Evolutionary conservation across 1,140 invertebrate genomes (phyloP), one percentile per base, ranked within the genome.

Genomic region (Pogonus chalceus): DNA sequence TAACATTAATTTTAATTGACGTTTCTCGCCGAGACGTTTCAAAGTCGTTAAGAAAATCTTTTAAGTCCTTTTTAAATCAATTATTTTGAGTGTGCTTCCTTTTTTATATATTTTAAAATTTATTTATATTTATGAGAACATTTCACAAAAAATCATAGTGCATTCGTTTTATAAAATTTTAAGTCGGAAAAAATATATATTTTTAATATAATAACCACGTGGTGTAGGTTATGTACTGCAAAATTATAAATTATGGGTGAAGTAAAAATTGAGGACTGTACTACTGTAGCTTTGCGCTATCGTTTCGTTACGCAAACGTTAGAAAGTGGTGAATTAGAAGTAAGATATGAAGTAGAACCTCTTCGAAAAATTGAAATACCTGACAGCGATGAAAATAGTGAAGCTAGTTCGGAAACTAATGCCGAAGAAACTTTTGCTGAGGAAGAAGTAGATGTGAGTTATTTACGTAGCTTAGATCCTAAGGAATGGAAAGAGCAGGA

Each of bases 401-500:
- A 62, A 35, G 51, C 37, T 14, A 48, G 50, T 53, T 23, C 51
- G 21, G 60, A 71, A 52, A 67, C 69, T 22, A 77, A 80, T 54
- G 76, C 81, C 56, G 77, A 80, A 62, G 67, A 75, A 16, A 76
- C 78, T 53, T 76, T 79, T 59, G 74, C 79, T 51, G 69, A 77
- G 16, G 80, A 85, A 57, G 87, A 90, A 60, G 88, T 91, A 58
- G 86, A 96, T 72, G 80, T 92, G 2, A 79, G 82, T 51, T 93
- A 91, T 66, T 74, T 97, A 20, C 78, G 88, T 58, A 90, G 87
- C 24, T 75, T 98, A 51, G 90, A 97, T 74, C 94, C 94, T n/a
- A 93, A 90, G 67, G 86, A 95, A 65, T 97, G 93, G 92, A 97
- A 96, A 76, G 83, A 92, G 65, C 94, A 97, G 76, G 95, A 97